Evolutionary conservation across 2,888 invertebrate species (phyloP).

Genomic region (Resseliella maxima): DNA sequence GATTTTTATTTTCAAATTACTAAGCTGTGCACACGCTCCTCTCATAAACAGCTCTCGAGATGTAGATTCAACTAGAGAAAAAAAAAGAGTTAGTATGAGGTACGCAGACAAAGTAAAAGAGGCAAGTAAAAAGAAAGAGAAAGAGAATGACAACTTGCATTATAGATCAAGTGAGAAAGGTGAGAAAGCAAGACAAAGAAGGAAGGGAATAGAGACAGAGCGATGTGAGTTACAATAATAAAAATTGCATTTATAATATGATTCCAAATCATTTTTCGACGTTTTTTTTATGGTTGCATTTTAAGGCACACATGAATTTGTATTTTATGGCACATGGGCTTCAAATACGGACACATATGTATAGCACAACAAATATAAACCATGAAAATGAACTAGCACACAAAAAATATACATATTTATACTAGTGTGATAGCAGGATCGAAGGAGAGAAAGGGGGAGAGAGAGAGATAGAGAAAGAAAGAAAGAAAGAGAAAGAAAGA

Average conservation of each 20-base stretch:
- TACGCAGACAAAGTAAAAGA: too few relatives aligned
- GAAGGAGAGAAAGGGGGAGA: neutral
- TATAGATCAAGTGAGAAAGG: neutral
- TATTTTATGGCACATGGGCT: slow-evolving; percentile 38
- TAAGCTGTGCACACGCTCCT: neutral
- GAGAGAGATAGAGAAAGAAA: neutral
- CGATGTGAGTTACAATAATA: slow-evolving; percentile 4
- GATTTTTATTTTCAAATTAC: slow-evolving; percentile 45
- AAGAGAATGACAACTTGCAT: neutral
- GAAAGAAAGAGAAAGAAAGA: neutral
- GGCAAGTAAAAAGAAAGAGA: neutral
- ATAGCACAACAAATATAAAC: neutral
- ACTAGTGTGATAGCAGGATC: neutral
- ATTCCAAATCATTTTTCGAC: slow-evolving; percentile 44
- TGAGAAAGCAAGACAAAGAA: neutral
- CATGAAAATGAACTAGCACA: slow-evolving; percentile 20
- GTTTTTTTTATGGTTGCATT: slow-evolving; percentile 45
- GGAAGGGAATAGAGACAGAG: neutral
- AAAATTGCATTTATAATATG: slow-evolving; percentile 48
- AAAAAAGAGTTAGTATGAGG: too few relatives aligned
- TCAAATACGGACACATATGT: slow-evolving; percentile 24
- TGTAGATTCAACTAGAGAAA: too few relatives aligned
- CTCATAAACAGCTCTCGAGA: neutral
- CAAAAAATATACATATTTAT: neutral
- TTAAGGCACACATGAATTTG: slow-evolving; percentile 46